A percentile compares a stretch with the other conserved stretches of the same genome.
Evolutionary conservation across 2,113 vertebrate species (phyloP).

Genomic region (Carassius gibelio): DNA sequence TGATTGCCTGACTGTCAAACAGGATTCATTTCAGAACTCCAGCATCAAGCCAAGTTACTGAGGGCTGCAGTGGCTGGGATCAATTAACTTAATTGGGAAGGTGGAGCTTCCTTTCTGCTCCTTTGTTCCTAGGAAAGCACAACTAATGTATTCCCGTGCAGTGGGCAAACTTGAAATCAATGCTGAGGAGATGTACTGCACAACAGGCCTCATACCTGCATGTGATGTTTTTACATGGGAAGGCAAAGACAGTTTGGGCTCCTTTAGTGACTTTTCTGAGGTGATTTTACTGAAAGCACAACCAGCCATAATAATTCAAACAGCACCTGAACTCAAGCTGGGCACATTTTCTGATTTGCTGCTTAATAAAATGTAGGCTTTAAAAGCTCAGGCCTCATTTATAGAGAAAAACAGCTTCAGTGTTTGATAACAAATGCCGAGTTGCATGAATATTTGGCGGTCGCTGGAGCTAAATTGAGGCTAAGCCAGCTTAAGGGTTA

Average conservation of each 20-base stretch:
- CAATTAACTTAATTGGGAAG: slow-evolving; percentile 62
- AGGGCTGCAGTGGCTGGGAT: slow-evolving; percentile 41
- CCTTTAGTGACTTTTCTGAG: slow-evolving; percentile 43
- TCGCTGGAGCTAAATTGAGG: slow-evolving; percentile 43
- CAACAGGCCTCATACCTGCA: slow-evolving; percentile 55
- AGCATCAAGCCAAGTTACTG: slow-evolving; percentile 33
- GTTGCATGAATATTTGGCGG: slow-evolving; percentile 24
- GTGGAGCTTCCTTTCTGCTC: slow-evolving; percentile 42
- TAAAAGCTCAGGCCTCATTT: not conserved
- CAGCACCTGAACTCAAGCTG: not conserved
- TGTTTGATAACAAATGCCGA: not conserved
- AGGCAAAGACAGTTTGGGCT: slow-evolving; percentile 45
- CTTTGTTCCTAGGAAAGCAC: slow-evolving; percentile 9
- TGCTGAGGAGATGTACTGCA: slow-evolving; percentile 57
- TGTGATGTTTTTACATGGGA: slow-evolving; percentile 59
- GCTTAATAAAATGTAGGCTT: not conserved
- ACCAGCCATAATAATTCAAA: not conserved
- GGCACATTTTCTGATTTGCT: not conserved
- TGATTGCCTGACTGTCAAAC: slow-evolving; percentile 33
- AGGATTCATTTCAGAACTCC: slow-evolving; percentile 41
- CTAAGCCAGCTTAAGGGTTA: slow-evolving; percentile 61
- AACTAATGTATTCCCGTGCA: slow-evolving; percentile 9
- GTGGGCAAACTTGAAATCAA: not conserved
- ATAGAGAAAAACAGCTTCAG: slow-evolving; percentile 3
- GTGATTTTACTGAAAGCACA: slow-evolving; percentile 39